Percentiles rank a stretch among this genome's conserved stretches.
phyloP scores from a whole-genome alignment of 2,888 invertebrate genomes.

The Cosmia trapezina region DNA sequence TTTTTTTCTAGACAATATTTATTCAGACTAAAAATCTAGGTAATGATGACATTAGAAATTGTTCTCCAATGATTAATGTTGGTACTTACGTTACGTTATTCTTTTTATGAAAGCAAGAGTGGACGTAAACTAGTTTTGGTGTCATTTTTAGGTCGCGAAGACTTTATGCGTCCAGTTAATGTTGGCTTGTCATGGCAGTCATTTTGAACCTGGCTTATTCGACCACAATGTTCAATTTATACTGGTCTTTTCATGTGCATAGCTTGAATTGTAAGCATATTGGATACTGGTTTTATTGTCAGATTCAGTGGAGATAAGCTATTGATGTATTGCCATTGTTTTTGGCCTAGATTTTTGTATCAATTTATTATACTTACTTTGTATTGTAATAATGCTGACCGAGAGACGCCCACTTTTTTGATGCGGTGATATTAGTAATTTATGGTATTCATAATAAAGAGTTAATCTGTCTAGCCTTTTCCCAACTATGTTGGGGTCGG shows the following conservation, averaged over 20 bases:
- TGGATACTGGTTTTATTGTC: conserved; percentile 30
- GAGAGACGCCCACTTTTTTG: background rate
- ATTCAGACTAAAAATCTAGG: conserved; percentile 27
- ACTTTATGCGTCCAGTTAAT: background rate
- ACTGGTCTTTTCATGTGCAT: background rate
- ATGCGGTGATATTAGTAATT: background rate
- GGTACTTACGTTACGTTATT: conserved; percentile 15
- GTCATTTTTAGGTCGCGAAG: conserved; percentile 18
- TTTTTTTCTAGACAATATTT: conserved; percentile 36
- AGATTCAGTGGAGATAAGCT: conserved; percentile 24
- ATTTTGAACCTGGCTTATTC: background rate
- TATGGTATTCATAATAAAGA: background rate
- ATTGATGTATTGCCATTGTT: conserved; percentile 38
- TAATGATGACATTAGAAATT: conserved; percentile 46
- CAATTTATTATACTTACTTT: background rate
- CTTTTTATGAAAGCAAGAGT: conserved; percentile 37
- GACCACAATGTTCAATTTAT: background rate
- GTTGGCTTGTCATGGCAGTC: background rate
- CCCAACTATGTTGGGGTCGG: too few species aligned
- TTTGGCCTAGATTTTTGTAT: conserved; percentile 33
- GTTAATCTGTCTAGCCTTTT: too few species aligned
- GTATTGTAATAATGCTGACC: background rate
- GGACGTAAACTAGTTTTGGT: conserved; percentile 23
- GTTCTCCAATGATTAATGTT: conserved; percentile 29
- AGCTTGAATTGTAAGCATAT: conserved; percentile 28